These are phyloP conservation scores for Caenorhabditis sinica DNA, from an alignment of 2,888 invertebrate species.

Conservation along the genomic window DNA sequence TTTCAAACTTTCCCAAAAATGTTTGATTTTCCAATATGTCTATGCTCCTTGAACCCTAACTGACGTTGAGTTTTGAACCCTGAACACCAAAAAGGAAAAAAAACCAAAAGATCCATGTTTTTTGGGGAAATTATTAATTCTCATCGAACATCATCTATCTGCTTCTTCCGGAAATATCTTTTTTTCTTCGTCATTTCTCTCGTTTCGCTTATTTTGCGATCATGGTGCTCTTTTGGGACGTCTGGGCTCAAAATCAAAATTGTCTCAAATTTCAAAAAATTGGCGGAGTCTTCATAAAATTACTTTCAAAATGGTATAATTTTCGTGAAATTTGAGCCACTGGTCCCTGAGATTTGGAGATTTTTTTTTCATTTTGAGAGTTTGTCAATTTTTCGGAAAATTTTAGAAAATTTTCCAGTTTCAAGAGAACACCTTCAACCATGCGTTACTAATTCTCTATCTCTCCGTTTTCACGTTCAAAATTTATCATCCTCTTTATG, in stretches of 20 bases:
- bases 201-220: background rate
- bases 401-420: too few relatives aligned
- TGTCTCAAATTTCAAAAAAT: too few relatives aligned
- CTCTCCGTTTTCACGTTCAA: background rate
- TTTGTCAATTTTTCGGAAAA: too few relatives aligned
- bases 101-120: background rate
- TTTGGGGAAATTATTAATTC: background rate
- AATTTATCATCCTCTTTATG: background rate
- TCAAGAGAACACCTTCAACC: background rate
- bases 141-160: constrained; percentile 2
- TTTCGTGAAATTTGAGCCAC: too few relatives aligned
- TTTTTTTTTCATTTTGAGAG: too few relatives aligned
- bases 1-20: background rate
- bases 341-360: too few relatives aligned
- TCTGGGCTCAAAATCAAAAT: too few relatives aligned
- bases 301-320: too few relatives aligned
- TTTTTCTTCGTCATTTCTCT: background rate
- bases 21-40: background rate
- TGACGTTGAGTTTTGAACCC: background rate
- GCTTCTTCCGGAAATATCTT: background rate
- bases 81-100: background rate
- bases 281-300: too few relatives aligned
- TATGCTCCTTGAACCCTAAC: background rate
- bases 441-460: constrained; percentile 3
- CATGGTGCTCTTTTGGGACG: background rate